These are phyloP conservation scores for Turnix velox DNA, from an alignment of 2,113 vertebrate species.

Conservation along the genomic window DNA sequence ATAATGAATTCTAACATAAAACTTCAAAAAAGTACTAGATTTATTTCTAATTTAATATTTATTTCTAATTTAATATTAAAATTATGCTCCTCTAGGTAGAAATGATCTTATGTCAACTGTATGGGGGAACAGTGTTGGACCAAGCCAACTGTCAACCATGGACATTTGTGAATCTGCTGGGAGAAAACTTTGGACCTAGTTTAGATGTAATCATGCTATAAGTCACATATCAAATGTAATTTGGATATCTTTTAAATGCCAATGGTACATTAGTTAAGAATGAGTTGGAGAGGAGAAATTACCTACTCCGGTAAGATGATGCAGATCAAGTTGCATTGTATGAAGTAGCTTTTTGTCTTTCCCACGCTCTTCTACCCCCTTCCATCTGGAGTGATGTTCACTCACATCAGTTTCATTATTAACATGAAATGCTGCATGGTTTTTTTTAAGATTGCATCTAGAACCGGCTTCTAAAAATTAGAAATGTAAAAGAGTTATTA, in stretches of 20 bases:
- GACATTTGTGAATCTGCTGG: background rate
- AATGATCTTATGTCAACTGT: background rate
- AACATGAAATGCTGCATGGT: too few relatives aligned
- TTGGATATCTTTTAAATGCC: background rate
- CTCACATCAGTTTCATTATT: background rate
- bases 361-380: background rate
- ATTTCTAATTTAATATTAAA: constrained; percentile 32
- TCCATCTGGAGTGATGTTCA: background rate
- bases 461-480: background rate
- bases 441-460: background rate
- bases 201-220: background rate
- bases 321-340: background rate
- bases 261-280: background rate
- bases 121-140: background rate
- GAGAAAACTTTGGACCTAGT: background rate
- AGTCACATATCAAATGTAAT: background rate
- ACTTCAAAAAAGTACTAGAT: constrained; percentile 17
- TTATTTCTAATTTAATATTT: constrained; percentile 23
- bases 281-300: background rate
- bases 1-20: background rate
- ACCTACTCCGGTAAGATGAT: background rate
- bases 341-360: background rate
- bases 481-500: constrained; percentile 20
- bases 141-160: background rate
- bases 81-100: background rate